Conservation (phyloP, 1,140 invertebrate genomes). For the Magallana angulata region DNA sequence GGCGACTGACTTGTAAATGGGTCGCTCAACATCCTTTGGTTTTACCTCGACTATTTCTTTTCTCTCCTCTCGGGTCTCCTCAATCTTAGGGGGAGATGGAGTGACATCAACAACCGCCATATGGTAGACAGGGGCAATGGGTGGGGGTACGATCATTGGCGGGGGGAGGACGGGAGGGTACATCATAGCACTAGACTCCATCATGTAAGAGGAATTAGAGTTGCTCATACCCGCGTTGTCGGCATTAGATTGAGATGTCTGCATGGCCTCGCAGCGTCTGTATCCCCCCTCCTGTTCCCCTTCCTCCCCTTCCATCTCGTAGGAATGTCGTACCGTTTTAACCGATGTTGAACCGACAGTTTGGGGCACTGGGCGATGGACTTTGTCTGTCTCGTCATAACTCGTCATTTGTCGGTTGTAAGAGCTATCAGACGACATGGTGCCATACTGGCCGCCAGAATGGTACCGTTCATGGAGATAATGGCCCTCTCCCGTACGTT, state of each 20-base stretch:
- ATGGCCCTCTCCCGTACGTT: constrained; percentile 36
- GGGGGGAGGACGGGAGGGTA: constrained; percentile 19
- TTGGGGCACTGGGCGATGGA: constrained; percentile 22
- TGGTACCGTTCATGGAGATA: constrained; percentile 38
- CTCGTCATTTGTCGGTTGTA: constrained; percentile 42
- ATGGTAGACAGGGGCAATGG: constrained; percentile 38
- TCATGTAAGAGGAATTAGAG: constrained; percentile 47
- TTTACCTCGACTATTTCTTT: not conserved
- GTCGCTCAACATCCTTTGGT: constrained; percentile 39
- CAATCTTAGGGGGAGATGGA: constrained; percentile 11
- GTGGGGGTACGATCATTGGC: constrained; percentile 42
- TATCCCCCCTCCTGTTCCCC: constrained; percentile 15
- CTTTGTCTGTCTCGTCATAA: constrained; percentile 37
- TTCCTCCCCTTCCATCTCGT: constrained; percentile 49
- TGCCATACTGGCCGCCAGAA: constrained; percentile 42
- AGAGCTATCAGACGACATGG: constrained; percentile 46
- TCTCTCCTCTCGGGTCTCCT: not conserved
- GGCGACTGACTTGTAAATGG: constrained; percentile 56
- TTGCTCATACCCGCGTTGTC: constrained; percentile 43
- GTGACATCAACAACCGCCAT: constrained; percentile 46
- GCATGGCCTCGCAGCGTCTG: constrained; percentile 18
- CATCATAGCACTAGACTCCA: constrained; percentile 36
- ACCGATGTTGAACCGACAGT: constrained; percentile 45
- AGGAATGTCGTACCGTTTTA: constrained; percentile 54
- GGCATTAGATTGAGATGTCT: constrained; percentile 25